Conservation (phyloP, 2,888 invertebrate species). For the Orgyia antiqua region DNA sequence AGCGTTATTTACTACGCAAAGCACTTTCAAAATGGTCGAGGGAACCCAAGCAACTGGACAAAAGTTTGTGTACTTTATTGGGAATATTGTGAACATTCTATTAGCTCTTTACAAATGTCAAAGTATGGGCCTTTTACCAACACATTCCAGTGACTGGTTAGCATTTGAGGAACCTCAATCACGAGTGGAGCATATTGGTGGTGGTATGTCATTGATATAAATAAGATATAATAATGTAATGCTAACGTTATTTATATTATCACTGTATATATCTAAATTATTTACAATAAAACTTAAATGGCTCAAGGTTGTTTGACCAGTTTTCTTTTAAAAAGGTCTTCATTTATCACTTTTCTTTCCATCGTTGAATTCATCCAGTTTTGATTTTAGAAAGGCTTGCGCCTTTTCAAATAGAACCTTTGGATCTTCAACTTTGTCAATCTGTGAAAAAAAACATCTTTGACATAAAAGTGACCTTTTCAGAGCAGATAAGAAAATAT, state of each 20-base stretch:
- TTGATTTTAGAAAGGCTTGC: conserved; percentile 83
- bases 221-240: conserved; percentile 33
- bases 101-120: conserved; percentile 98
- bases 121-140: conserved; percentile 97
- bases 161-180: conserved; percentile 96
- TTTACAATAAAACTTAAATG: conserved; percentile 48
- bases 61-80: conserved; percentile 94
- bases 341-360: conserved; percentile 57
- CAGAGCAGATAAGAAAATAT: too few species aligned
- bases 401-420: conserved; percentile 83
- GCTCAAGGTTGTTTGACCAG: conserved; percentile 6
- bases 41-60: conserved; percentile 93
- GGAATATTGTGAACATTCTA: conserved; percentile 94
- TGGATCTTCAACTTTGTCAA: conserved; percentile 92
- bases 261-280: conserved; percentile 53
- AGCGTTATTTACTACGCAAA: conserved; percentile 93
- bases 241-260: conserved; percentile 45
- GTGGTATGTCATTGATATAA: conserved; percentile 83
- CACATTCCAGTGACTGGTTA: conserved; percentile 98
- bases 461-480: neutral
- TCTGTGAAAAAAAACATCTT: conserved; percentile 66
- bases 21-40: conserved; percentile 96
- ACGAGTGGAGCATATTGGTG: conserved; percentile 90
- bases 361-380: conserved; percentile 57
- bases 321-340: conserved; percentile 16